Base-by-base conservation (phyloP, 2,797 vertebrate genomes). In the Helostoma temminkii region DNA sequence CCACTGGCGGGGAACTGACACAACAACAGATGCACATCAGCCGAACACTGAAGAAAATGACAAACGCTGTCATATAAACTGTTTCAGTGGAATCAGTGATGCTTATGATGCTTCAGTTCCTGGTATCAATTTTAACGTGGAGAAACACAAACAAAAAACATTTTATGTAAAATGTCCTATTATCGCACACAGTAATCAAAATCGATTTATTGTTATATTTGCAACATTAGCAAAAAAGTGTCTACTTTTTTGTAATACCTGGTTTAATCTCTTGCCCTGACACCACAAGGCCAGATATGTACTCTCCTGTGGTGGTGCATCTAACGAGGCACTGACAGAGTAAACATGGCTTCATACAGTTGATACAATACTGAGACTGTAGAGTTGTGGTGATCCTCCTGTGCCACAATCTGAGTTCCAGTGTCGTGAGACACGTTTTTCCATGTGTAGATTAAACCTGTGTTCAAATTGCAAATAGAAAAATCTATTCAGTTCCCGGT, bases 11-110 rank as follows among this genome's bases (percentile, higher is more conserved):
- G 21, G 37, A 69, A 71, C 58, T 4, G 46, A 52, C 53, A 76
- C 53, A 69, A 36, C 37, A 19, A 43, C 37, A 60, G 48, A 66
- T 43, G 59, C 47, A 77, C 81, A 76, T 70, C 36, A 74, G 54
- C 68, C 42, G 30, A 52, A 66, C 59, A 59, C 72, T 58, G 61
- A 65, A 80, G 62, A 54, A 73, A 70, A 55, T 60, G 39, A n/a
- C 37, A 41, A n/a, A 11, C 22, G 22, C 9, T 57, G 14, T 54
- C 42, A 48, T 8, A 0, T 52, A 1, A 6, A 4, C 18, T 12
- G 1, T 57, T 22, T 46, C 22, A 25, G 9, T 42, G 22, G 19
- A 48, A 56, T 3, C 11, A 37, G 12, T 30, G 24, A 7, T 21
- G n/a, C 9, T 19, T 21, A 4, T 6, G 14, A 8, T 6, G 16